Evolutionary conservation across 2,888 invertebrate species (phyloP), one percentile per base, ranked within the genome.

Genomic region (Nemotelus nigrinus): DNA sequence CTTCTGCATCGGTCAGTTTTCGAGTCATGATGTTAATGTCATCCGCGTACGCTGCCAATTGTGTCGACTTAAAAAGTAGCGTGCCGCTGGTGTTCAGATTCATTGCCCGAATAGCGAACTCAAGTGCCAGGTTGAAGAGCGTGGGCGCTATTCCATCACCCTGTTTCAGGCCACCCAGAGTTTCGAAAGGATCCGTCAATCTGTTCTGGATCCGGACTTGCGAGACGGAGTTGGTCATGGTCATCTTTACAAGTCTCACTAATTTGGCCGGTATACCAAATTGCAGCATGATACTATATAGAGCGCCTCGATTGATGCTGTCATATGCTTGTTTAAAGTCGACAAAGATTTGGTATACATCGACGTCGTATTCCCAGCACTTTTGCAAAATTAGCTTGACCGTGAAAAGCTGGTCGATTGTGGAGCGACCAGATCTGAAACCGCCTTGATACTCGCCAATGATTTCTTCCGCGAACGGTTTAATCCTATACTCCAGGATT

Each of bases 321-420:
- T 60, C 60, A 7, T 60, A n/a, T 60, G 60, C 41, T 43, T 60
- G 60, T 43, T 60, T 60, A 43, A 60, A 60, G 60, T 60, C 60
- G 60, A 60, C 60, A 60, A 60, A 60, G 41, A 60, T 60, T 60
- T 60, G 60, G 60, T 60, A 60, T 39, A 39, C 60, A 7, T 60
- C 39, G 3, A 60, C 41, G 60, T 60, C 41, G 7, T 60, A 60
- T 60, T 60, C 41, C 60, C 39, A 60, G 60, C 60, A 60, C 60
- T 60, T 60, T 25, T 60, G 4, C 25, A 60, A 43, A 7, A 60
- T 4, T 25, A 60, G 60, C 7, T 60, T 60, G 3, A 60, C 60
- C 41, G 60, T 60, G 25, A 60, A 60, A 60, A 60, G 60, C 60
- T 60, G 60, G 39, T 60, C 41, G 60, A 43, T 60, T 39, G 60